phyloP scores from a whole-genome alignment of 1,140 invertebrate species.

The Trichoplusia ni region DNA sequence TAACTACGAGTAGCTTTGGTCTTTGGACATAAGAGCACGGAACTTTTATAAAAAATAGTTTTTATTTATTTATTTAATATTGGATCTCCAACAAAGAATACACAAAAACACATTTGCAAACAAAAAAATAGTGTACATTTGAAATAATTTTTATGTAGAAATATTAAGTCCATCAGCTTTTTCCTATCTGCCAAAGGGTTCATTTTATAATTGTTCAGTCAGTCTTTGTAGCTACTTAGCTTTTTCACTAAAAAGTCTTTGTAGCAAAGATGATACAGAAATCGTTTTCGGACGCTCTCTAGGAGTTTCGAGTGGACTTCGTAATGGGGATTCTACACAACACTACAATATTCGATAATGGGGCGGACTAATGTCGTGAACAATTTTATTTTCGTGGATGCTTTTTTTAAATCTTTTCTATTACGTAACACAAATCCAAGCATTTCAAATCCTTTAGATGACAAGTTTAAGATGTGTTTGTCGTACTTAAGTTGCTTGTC shows the following conservation, averaged over 20 bases:
- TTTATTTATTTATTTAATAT: too few species aligned
- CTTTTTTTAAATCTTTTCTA: neutral
- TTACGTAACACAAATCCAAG: neutral
- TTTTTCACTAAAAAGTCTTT: neutral
- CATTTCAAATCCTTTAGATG: neutral
- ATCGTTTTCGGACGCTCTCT: conserved; percentile 27
- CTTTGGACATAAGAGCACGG: too few species aligned
- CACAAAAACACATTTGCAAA: too few species aligned
- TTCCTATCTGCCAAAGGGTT: neutral
- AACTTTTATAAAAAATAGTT: too few species aligned
- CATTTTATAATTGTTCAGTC: conserved; percentile 16
- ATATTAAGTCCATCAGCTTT: neutral
- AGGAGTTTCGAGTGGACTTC: neutral
- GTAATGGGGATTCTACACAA: conserved; percentile 30
- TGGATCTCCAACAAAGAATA: too few species aligned
- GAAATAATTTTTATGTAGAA: conserved; percentile 20
- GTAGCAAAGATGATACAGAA: conserved; percentile 26
- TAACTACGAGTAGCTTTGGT: too few species aligned
- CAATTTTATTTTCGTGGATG: neutral
- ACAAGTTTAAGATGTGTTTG: neutral
- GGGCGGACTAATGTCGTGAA: conserved; percentile 9
- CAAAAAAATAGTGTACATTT: too few species aligned
- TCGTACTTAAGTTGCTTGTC: neutral
- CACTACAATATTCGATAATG: conserved; percentile 17
- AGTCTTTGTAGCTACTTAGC: neutral